Conservation (phyloP, 2,797 vertebrate genomes). For the Pipistrellus pygmaeus region DNA sequence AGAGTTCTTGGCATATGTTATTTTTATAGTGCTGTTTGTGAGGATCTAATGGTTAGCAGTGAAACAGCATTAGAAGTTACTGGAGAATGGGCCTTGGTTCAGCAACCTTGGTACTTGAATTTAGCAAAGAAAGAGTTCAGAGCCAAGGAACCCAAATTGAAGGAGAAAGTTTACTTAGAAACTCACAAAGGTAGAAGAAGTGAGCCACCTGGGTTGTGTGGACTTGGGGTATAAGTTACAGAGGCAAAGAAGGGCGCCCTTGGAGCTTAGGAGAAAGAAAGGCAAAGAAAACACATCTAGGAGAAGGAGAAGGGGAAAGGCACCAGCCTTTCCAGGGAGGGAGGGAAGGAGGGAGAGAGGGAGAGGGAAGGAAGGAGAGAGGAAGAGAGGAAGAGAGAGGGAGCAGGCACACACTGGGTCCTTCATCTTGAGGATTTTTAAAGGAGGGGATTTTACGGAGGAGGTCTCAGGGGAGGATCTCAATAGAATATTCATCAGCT, state of each 20-base stretch:
- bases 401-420: background rate
- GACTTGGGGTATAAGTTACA: background rate
- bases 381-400: background rate
- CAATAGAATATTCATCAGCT: background rate
- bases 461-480: background rate
- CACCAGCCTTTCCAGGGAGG: background rate
- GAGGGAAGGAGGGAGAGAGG: background rate
- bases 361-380: too few relatives aligned
- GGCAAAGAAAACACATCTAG: background rate
- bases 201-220: background rate
- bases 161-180: background rate
- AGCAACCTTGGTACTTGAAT: background rate
- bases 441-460: background rate
- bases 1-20: background rate
- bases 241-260: background rate
- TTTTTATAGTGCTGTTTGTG: conserved; percentile 26
- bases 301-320: background rate
- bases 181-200: background rate
- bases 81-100: background rate
- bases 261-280: background rate
- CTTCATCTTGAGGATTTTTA: background rate
- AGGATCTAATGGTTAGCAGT: background rate
- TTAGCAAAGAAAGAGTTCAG: background rate
- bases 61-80: background rate
- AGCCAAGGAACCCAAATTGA: background rate